Conservation (phyloP, 1,140 invertebrate genomes). For the Dysdera silvatica region DNA sequence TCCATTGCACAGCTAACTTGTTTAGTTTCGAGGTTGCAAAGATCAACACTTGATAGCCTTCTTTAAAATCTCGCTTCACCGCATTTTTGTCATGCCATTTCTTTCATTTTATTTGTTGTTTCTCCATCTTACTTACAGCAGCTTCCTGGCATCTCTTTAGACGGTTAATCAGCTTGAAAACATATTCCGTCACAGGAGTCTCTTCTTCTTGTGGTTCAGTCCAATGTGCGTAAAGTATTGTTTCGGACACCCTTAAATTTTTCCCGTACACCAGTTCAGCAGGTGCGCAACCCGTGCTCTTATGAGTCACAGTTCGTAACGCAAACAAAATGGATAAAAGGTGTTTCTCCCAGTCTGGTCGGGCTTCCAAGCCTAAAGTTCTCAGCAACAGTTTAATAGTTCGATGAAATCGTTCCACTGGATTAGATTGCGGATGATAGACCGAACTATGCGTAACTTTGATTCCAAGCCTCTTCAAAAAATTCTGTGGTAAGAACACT, state of each 20-base stretch:
- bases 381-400: background rate
- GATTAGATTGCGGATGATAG: background rate
- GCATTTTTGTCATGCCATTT: background rate
- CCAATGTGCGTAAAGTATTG: background rate
- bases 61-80: background rate
- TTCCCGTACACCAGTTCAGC: conserved; percentile 1
- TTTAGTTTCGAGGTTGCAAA: background rate
- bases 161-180: background rate
- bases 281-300: background rate
- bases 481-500: background rate
- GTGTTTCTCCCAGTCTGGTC: background rate
- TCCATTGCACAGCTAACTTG: background rate
- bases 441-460: background rate
- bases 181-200: background rate
- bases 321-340: background rate
- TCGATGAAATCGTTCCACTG: background rate
- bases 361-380: background rate
- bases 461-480: background rate
- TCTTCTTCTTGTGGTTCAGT: background rate
- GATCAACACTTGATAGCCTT: background rate
- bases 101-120: background rate
- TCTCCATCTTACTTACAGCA: background rate
- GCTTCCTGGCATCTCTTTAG: background rate
- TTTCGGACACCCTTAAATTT: background rate
- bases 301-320: background rate